Percentiles rank a stretch among this genome's conserved stretches.
Conservation (phyloP, 2,797 vertebrate species). For the Amniataba percoides region DNA sequence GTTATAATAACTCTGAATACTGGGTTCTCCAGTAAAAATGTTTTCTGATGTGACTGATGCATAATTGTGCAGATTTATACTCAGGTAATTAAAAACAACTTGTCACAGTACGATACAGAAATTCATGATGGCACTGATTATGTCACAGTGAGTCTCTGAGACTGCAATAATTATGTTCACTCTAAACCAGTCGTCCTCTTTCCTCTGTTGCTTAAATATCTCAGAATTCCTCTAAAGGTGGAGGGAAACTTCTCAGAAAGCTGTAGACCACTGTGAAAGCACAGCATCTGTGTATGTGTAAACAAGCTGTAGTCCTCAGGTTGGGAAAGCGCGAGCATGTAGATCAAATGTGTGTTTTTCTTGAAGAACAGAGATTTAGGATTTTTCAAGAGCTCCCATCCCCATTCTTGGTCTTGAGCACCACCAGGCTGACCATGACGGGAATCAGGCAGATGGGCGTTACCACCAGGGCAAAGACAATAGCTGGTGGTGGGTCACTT, state of each 20-base stretch:
- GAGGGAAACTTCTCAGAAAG: slow-evolving; percentile 14
- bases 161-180: neutral
- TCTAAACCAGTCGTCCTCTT: slow-evolving; percentile 6
- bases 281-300: slow-evolving; percentile 1
- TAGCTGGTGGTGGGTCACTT: slow-evolving; percentile 60
- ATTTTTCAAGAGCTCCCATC: slow-evolving; percentile 81
- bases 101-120: slow-evolving; percentile 39
- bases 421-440: slow-evolving; percentile 81
- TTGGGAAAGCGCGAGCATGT: neutral
- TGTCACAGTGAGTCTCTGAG: slow-evolving; percentile 43
- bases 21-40: slow-evolving; percentile 38
- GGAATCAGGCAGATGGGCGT: slow-evolving; percentile 86
- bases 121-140: slow-evolving; percentile 9
- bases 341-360: slow-evolving; percentile 9
- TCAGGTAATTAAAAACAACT: slow-evolving; percentile 21
- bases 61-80: slow-evolving; percentile 24
- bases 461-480: slow-evolving; percentile 80
- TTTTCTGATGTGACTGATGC: slow-evolving; percentile 34
- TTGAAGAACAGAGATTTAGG: neutral
- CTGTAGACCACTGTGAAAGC: slow-evolving; percentile 26
- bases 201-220: slow-evolving; percentile 1
- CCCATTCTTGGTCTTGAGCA: slow-evolving; percentile 84
- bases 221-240: neutral
- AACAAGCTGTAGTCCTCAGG: slow-evolving; percentile 19
- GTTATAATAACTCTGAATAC: slow-evolving; percentile 59